Evolutionary conservation across 2,113 vertebrate species (phyloP), one percentile per base, ranked within the genome.

Genomic region (Maylandia zebra): DNA sequence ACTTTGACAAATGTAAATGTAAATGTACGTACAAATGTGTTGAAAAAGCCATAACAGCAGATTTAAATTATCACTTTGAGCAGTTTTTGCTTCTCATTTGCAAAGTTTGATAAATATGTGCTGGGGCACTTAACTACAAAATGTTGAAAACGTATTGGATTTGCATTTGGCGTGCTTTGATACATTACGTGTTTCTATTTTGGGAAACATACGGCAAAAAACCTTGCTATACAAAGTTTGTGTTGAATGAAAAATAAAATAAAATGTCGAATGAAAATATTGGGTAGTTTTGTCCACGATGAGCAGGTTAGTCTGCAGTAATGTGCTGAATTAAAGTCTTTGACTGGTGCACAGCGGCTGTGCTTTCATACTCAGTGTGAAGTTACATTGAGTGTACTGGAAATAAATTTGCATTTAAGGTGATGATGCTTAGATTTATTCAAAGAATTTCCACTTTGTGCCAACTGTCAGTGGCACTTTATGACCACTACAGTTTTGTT

Each of bases 141-240:
- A 53, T 53, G 50, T 10, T n/a, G 1, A n/a, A 1, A 53, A n/a
- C 19, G 19, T n/a, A 53, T 53, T 53, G 50, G 50, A 53, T 53
- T 53, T 53, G 3, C 50, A 53, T 53, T 10, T 53, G 50, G 10
- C 2, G 19, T 53, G 3, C 19, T 53, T 5, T 53, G 5, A 3
- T 53, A n/a, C 17, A 53, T 53, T 53, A n/a, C 0, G 9, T 10
- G 19, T 53, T 53, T 53, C 50, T 53, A 53, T 53, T 53, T 53
- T 53, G 50, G 19, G 50, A 53, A 53, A 53, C 50, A n/a, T 3
- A 10, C 0, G 5, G 50, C 0, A 0, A 53, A 53, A 53, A 53
- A n/a, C 50, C 9, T 53, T 10, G 50, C 50, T 53, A 53, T n/a
- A 53, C 50, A 53, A 53, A 53, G 5, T 53, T n/a, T 53, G 50